Evolutionary conservation across 2,113 vertebrate species (phyloP).

Genomic region (Cavia porcellus): DNA sequence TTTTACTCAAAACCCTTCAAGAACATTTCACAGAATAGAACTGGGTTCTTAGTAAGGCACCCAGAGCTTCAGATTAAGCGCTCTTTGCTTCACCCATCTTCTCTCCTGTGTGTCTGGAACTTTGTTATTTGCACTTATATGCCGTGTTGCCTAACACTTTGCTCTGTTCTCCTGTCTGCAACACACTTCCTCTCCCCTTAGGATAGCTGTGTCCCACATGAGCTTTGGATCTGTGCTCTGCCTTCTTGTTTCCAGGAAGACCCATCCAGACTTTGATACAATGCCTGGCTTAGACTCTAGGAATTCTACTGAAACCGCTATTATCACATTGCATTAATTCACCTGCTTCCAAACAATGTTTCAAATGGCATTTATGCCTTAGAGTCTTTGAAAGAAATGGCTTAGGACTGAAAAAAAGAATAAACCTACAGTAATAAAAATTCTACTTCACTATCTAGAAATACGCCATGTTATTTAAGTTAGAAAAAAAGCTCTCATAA

Average conservation of each 20-base stretch:
- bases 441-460: background rate
- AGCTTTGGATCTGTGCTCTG: background rate
- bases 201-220: background rate
- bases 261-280: no score
- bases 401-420: conserved; percentile 11
- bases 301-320: background rate
- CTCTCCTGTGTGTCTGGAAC: background rate
- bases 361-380: conserved; percentile 22
- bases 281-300: background rate
- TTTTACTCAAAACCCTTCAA: background rate
- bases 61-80: background rate
- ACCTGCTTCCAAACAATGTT: background rate
- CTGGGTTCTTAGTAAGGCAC: background rate
- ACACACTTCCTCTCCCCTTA: background rate
- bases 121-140: background rate
- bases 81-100: background rate
- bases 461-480: background rate
- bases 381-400: background rate
- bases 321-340: background rate
- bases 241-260: background rate
- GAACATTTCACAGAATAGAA: background rate
- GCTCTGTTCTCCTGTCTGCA: background rate
- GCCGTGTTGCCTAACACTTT: background rate
- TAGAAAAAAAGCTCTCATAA: background rate
- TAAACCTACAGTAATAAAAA: conserved; percentile 22